Evolutionary conservation across 2,113 vertebrate species (phyloP).

Genomic region (Struthidea cinerea): DNA sequence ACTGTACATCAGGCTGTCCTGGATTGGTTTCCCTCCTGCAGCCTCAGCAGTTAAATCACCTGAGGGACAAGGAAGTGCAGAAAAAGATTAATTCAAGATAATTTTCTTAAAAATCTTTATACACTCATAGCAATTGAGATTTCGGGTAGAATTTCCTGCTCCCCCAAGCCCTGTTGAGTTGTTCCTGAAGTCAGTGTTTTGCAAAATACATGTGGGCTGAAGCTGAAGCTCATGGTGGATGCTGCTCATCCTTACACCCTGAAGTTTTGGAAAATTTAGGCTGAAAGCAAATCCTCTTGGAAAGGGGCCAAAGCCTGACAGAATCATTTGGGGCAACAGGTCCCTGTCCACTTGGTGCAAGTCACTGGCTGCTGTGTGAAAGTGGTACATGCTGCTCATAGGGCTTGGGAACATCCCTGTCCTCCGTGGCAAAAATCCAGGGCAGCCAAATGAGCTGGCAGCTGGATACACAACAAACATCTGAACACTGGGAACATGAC

Average conservation of each 20-base stretch:
- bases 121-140: neutral
- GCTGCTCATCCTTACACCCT: neutral
- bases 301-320: neutral
- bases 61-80: conserved; percentile 26
- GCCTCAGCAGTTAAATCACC: conserved; percentile 82
- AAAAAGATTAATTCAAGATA: neutral
- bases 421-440: neutral
- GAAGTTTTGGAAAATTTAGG: neutral
- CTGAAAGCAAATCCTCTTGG: neutral
- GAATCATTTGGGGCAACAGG: neutral
- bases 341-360: neutral
- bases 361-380: neutral
- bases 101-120: neutral
- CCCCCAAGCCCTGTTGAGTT: neutral
- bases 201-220: neutral
- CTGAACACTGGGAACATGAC: neutral
- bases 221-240: neutral
- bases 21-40: conserved; percentile 73
- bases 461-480: neutral
- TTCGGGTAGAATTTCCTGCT: neutral
- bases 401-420: neutral
- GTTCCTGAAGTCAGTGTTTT: neutral
- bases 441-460: neutral
- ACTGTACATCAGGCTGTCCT: conserved; percentile 84
- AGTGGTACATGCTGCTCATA: accelerated